A percentile compares a stretch with the other conserved stretches of the same genome.
phyloP scores from a whole-genome alignment of 2,797 vertebrate species.

The Neosalanx taihuensis region DNA sequence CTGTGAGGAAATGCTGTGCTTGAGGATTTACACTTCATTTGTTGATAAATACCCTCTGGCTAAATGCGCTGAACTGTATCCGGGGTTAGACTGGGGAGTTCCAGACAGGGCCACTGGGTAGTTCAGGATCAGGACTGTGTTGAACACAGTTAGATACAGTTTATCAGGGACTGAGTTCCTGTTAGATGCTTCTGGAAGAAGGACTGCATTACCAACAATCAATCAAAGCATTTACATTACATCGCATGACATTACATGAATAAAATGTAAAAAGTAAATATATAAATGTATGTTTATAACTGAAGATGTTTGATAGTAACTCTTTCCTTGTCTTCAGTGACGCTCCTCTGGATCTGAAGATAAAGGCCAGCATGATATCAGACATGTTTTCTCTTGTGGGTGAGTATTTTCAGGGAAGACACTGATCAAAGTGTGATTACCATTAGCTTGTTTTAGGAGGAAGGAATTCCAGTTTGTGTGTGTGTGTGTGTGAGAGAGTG shows the following conservation, averaged over 20 bases:
- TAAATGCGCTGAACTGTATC: constrained; percentile 7
- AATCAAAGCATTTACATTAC: not conserved
- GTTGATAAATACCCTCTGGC: constrained; percentile 33
- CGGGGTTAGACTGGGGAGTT: constrained; percentile 16
- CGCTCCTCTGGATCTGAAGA: constrained; percentile 95
- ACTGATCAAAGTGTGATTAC: not conserved
- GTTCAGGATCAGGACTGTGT: no score
- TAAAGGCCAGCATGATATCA: constrained; percentile 98
- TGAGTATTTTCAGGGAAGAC: constrained; percentile 67
- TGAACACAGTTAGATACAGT: no score
- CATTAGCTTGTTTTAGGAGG: not conserved
- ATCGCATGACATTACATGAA: no score
- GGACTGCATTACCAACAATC: not conserved
- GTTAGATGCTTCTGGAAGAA: not conserved
- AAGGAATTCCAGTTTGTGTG: constrained; percentile 10
- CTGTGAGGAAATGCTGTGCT: constrained; percentile 34
- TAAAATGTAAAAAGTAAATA: no score
- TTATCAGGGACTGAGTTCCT: not conserved
- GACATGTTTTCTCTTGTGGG: constrained; percentile 99
- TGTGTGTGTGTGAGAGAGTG: no score
- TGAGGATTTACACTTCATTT: constrained; percentile 36
- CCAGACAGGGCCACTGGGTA: no score
- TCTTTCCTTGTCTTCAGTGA: constrained; percentile 75
- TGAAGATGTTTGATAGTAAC: constrained; percentile 12
- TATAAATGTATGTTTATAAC: no score